Conservation (phyloP, 1,140 invertebrate species). For the Geopemphigus sp. region DNA sequence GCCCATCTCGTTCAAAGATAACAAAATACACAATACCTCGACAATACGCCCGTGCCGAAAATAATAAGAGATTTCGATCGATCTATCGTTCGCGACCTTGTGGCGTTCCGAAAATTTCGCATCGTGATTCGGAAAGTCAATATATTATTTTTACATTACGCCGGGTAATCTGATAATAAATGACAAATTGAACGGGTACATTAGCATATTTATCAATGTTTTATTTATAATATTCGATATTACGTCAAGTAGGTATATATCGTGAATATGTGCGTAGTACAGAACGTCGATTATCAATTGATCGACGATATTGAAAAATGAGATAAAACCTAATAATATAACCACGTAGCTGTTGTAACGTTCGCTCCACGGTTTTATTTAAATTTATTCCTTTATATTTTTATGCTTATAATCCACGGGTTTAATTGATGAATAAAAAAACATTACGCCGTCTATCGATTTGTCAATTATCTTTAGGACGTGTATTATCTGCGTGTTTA, state of each 20-base stretch:
- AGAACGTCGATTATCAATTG: constrained; percentile 21
- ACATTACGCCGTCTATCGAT: neutral
- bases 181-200: constrained; percentile 18
- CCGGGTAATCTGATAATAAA: constrained; percentile 16
- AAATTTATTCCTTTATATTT: constrained; percentile 22
- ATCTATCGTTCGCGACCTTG: neutral
- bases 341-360: neutral
- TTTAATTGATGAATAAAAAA: constrained; percentile 23
- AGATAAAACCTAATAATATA: constrained; percentile 11
- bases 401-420: neutral
- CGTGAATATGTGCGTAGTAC: neutral
- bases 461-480: constrained; percentile 11
- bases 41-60: neutral
- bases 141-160: neutral
- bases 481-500: neutral
- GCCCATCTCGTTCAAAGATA: too few relatives aligned
- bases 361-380: constrained; percentile 14
- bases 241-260: neutral
- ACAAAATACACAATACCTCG: too few relatives aligned
- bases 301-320: neutral
- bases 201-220: constrained; percentile 26
- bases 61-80: neutral
- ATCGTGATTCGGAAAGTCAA: neutral
- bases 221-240: neutral
- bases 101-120: neutral